Evolutionary conservation across 2,888 invertebrate species (phyloP), one percentile per base, ranked within the genome.

Genomic region (Trilocha varians): DNA sequence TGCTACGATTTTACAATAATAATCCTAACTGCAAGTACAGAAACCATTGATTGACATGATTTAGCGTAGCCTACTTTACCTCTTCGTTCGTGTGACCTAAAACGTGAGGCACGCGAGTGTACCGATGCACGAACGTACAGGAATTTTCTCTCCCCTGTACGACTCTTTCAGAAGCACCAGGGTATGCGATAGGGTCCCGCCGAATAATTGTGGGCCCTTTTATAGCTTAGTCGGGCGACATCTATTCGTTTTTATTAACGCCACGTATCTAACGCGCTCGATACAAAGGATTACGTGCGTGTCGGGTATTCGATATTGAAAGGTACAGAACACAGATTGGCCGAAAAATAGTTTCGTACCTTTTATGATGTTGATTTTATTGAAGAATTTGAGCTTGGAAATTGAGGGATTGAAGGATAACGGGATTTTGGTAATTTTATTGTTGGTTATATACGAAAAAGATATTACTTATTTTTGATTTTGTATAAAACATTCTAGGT

Each of bases 11-110:
- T n/a, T n/a, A 18, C 18, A 18, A 8, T 18, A 18, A 18, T 18
- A n/a, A n/a, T n/a, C n/a, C n/a, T n/a, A n/a, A n/a, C n/a, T n/a
- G n/a, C n/a, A n/a, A n/a, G n/a, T n/a, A n/a, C n/a, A n/a, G n/a
- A n/a, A n/a, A n/a, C n/a, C n/a, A n/a, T n/a, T n/a, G n/a, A n/a
- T n/a, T n/a, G 70, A 68, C 73, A 75, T 72, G 62, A 73, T 69
- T 70, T 53, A 49, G 64, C 59, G 25, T 38, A 38, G 5, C 32
- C 37, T 38, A 25, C 65, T 59, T 66, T 59, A 65, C 65, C 67
- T 63, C 61, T 62, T 52, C 51, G 57, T 75, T 75, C 78, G 78
- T 77, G 78, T 53, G 76, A 74, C 75, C 78, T 65, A 53, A 75
- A 77, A 70, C 67, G 65, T 61, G 64, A 49, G 61, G 68, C 78